Conservation (phyloP, 2,888 invertebrate species). For the Pollenia griseotomentosa region DNA sequence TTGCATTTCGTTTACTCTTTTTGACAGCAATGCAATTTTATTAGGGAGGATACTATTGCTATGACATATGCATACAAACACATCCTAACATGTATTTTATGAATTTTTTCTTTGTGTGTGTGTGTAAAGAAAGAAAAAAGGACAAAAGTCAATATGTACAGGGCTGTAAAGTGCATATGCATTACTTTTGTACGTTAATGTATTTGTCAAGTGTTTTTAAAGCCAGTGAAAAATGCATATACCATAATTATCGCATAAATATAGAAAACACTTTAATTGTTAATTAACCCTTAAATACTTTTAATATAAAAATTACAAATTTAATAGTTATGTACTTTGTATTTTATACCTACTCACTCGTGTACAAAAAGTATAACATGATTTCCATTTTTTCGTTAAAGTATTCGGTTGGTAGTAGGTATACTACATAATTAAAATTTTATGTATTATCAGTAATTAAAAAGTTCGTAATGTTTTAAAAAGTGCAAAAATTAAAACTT, state of each 20-base stretch:
- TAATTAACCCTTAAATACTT: neutral
- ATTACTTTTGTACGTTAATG: neutral
- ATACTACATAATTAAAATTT: too few species aligned
- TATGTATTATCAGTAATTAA: too few species aligned
- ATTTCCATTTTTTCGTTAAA: too few species aligned
- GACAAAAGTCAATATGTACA: constrained; percentile 65
- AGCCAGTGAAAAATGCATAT: constrained; percentile 1
- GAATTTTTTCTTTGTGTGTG: neutral
- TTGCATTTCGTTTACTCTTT: constrained; percentile 44
- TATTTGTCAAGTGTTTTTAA: constrained; percentile 24
- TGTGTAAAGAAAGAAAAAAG: constrained; percentile 41
- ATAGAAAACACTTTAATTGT: neutral
- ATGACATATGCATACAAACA: constrained; percentile 1
- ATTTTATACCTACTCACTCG: too few species aligned
- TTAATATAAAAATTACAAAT: too few species aligned
- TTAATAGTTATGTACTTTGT: too few species aligned
- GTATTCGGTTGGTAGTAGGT: too few species aligned
- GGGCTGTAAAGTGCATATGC: constrained; percentile 50
- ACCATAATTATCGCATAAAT: neutral
- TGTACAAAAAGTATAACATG: too few species aligned
- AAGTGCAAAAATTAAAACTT: too few species aligned
- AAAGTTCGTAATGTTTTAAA: too few species aligned
- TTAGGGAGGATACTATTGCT: constrained; percentile 33
- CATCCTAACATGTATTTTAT: constrained; percentile 8
- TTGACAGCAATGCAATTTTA: constrained; percentile 61